Conservation (phyloP, 2,113 vertebrate genomes). For the Genyomyrus donnyi region DNA sequence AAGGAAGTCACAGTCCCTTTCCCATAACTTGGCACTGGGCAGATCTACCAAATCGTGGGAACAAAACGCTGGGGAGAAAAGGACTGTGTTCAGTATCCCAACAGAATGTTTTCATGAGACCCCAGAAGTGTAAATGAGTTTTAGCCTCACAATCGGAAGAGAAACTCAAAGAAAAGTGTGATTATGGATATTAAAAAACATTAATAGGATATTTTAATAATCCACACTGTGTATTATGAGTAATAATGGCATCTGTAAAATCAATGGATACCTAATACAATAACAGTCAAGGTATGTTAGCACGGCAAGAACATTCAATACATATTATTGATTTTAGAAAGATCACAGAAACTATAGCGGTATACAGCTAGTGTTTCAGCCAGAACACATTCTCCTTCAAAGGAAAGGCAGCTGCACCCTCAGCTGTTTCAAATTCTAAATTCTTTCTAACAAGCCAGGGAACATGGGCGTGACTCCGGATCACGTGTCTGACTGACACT, state of each 20-base stretch:
- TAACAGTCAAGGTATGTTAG: background rate
- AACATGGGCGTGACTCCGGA: background rate
- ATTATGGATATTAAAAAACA: background rate
- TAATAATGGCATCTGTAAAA: background rate
- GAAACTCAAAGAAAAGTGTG: background rate
- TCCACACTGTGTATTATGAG: background rate
- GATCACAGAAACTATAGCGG: background rate
- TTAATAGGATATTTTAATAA: background rate
- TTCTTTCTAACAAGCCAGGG: background rate
- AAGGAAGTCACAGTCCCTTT: background rate
- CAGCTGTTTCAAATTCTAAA: slow-evolving; percentile 26
- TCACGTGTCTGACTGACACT: background rate
- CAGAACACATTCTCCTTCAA: slow-evolving; percentile 8
- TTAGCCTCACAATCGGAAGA: background rate
- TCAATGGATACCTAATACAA: background rate
- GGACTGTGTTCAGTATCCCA: background rate
- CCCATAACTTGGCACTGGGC: background rate
- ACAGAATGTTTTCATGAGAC: background rate
- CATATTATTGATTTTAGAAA: background rate
- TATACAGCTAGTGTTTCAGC: background rate
- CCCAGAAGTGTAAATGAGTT: background rate
- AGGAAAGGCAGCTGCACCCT: background rate
- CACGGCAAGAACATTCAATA: background rate
- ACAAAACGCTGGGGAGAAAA: background rate
- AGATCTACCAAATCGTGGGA: background rate